Evolutionary conservation across 2,888 invertebrate genomes (phyloP).

Genomic region (Pocota personata): DNA sequence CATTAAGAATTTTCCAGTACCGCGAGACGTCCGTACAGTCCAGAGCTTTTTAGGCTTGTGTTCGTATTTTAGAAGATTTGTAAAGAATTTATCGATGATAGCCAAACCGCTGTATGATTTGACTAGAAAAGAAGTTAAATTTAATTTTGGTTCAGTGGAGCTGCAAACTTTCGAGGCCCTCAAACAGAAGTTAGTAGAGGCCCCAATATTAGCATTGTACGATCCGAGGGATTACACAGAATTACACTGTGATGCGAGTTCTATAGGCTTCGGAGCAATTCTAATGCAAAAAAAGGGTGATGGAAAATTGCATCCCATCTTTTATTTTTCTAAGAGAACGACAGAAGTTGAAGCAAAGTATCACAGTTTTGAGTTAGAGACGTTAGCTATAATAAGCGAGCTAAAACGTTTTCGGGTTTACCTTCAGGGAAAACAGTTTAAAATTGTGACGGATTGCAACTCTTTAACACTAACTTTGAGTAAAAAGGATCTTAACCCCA

Average conservation of each 20-base stretch:
- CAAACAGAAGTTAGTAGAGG: background rate
- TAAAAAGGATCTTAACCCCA: background rate
- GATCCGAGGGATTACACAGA: constrained; percentile 46
- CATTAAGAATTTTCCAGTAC: background rate
- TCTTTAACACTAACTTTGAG: background rate
- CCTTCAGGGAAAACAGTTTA: background rate
- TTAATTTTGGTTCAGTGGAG: background rate
- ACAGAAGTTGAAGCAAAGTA: constrained; percentile 50
- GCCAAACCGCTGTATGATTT: constrained; percentile 55
- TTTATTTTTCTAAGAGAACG: constrained; percentile 77
- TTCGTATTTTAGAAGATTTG: constrained; percentile 61
- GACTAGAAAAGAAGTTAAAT: constrained; percentile 46
- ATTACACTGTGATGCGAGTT: constrained; percentile 62
- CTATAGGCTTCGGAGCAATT: constrained; percentile 77
- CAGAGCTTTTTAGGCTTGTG: constrained; percentile 12
- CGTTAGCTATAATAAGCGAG: constrained; percentile 54
- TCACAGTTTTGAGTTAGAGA: no score
- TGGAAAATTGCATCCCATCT: constrained; percentile 76
- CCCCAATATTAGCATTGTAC: constrained; percentile 12
- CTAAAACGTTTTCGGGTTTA: no score
- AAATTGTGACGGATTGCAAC: background rate
- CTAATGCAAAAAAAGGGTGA: constrained; percentile 77
- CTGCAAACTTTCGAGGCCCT: background rate
- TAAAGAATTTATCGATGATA: constrained; percentile 52
- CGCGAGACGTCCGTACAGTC: background rate